Percentiles rank a stretch among this genome's conserved stretches.
These are phyloP conservation scores for Brienomyrus brachyistius DNA, from an alignment of 2,113 vertebrate genomes.

Conservation along the genomic window DNA sequence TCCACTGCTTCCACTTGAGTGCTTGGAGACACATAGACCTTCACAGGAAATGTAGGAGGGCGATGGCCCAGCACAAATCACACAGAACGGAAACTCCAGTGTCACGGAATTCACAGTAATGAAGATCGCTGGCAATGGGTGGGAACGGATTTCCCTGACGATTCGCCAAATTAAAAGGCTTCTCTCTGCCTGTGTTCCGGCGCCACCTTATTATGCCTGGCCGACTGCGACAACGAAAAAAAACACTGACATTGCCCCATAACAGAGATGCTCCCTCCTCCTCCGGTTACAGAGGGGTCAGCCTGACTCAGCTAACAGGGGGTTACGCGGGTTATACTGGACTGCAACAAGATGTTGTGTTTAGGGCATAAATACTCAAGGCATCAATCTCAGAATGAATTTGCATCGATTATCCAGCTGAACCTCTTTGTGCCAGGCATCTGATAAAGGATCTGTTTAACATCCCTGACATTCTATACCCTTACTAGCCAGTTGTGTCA, in stretches of 20 bases:
- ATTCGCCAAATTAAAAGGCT: constrained; percentile 7
- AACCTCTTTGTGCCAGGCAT: constrained; percentile 42
- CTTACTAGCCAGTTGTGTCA: background rate
- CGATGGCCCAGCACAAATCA: constrained; percentile 32
- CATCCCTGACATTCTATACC: constrained; percentile 27
- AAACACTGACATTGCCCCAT: background rate
- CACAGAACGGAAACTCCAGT: constrained; percentile 18
- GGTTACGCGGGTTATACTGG: background rate
- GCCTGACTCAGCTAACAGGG: background rate
- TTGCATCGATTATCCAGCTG: constrained; percentile 33
- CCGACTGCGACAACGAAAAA: background rate
- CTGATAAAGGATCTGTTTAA: constrained; percentile 34
- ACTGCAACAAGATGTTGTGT: constrained; percentile 12
- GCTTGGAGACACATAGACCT: constrained; percentile 15
- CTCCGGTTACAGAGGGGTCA: background rate
- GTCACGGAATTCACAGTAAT: background rate
- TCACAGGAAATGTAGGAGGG: constrained; percentile 24
- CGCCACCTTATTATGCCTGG: background rate
- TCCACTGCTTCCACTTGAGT: constrained; percentile 9
- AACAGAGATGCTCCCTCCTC: background rate
- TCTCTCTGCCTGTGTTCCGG: background rate
- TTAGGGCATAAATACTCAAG: constrained; percentile 4
- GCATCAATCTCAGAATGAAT: background rate
- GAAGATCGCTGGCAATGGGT: constrained; percentile 25
- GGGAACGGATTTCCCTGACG: background rate